Conservation (phyloP, 2,797 vertebrate species). For the Alcedo quadribrachys region DNA sequence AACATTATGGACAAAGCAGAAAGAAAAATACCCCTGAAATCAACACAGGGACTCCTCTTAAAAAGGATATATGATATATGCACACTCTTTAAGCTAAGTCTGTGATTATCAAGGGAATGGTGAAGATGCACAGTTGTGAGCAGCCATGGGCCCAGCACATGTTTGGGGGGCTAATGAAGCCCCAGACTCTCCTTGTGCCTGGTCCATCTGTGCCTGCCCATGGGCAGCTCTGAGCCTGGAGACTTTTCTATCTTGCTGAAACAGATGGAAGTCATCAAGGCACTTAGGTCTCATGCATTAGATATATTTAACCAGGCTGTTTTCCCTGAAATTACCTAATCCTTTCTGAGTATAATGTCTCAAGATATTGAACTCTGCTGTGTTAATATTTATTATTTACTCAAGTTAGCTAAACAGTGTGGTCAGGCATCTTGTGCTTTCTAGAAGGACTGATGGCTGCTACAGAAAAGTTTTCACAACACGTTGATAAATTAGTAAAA, state of each 20-base stretch:
- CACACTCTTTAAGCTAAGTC: neutral
- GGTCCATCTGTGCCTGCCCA: neutral
- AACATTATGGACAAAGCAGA: neutral
- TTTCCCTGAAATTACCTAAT: neutral
- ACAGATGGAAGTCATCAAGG: neutral
- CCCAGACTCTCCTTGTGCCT: neutral
- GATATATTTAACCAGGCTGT: neutral
- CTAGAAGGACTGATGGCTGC: neutral
- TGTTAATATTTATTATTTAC: neutral
- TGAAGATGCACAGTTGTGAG: neutral
- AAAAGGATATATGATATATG: neutral
- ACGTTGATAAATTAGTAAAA: neutral
- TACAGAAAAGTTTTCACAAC: neutral
- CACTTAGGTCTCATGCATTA: neutral
- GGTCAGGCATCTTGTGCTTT: neutral
- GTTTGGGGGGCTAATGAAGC: neutral
- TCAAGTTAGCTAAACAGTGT: neutral
- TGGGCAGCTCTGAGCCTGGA: neutral
- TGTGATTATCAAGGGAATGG: neutral
- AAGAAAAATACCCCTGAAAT: neutral
- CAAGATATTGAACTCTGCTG: neutral
- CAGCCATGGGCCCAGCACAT: fast-evolving
- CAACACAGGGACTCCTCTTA: neutral
- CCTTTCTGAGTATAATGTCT: neutral
- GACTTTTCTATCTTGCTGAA: neutral